phyloP scores from a whole-genome alignment of 1,140 invertebrate species.

The Metaphire vulgaris region DNA sequence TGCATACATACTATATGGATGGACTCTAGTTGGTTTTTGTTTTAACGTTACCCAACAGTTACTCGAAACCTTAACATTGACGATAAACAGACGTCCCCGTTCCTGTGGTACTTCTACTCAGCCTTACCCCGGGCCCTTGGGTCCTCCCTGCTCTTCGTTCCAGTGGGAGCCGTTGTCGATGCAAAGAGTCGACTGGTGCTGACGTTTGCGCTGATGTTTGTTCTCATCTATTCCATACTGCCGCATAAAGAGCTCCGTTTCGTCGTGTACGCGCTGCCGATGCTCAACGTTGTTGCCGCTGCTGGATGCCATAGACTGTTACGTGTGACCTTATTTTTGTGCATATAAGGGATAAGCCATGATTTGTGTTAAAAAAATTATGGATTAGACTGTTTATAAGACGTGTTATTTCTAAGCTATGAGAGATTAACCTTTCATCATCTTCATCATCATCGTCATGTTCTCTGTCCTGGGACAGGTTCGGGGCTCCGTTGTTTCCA shows the following conservation, averaged over 20 bases:
- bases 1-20: no score
- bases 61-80: constrained; percentile 22
- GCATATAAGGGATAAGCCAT: neutral
- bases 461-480: no score
- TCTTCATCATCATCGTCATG: no score
- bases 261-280: constrained; percentile 91
- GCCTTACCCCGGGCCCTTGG: constrained; percentile 83
- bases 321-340: constrained; percentile 53
- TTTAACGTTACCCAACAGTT: no score
- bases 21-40: neutral
- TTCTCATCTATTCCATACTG: constrained; percentile 83
- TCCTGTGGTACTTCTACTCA: constrained; percentile 98
- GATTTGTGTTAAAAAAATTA: neutral
- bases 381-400: no score
- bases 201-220: constrained; percentile 72
- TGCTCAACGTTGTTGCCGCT: constrained; percentile 85
- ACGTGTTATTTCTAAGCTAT: no score
- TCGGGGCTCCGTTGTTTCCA: no score
- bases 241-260: constrained; percentile 98
- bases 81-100: constrained; percentile 73
- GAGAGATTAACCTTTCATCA: no score
- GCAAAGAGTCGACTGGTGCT: constrained; percentile 63
- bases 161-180: constrained; percentile 70
- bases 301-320: constrained; percentile 77
- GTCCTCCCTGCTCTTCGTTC: constrained; percentile 71